Percentiles rank a stretch among this genome's conserved stretches.
These are phyloP conservation scores for Bombus breviceps DNA, from an alignment of 1,140 invertebrate genomes.

Conservation along the genomic window DNA sequence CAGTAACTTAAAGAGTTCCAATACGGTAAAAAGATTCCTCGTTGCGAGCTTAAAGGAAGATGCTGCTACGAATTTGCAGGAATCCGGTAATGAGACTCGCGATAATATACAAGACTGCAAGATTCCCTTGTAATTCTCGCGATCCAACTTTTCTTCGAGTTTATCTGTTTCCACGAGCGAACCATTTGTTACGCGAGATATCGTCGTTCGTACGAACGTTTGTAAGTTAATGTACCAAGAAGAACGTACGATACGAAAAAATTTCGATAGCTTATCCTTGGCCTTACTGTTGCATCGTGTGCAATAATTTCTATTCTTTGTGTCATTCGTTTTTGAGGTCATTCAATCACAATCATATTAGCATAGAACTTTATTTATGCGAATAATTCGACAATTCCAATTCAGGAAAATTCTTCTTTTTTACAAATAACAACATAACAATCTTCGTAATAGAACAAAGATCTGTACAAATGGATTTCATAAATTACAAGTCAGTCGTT, in stretches of 20 bases:
- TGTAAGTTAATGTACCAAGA: conserved; percentile 6
- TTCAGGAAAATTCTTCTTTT: no score
- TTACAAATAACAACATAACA: no score
- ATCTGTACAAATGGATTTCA: no score
- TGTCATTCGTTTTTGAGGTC: not conserved
- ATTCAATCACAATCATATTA: no score
- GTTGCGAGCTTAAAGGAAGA: not conserved
- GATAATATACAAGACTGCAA: not conserved
- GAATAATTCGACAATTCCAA: no score
- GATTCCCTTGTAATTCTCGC: not conserved
- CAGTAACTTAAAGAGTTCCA: not conserved
- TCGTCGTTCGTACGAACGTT: not conserved
- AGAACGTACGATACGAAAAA: not conserved
- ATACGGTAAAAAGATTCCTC: not conserved
- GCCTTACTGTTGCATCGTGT: not conserved
- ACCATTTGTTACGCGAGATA: conserved; percentile 4
- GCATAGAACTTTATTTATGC: not conserved
- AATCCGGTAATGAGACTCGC: not conserved
- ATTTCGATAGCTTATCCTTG: not conserved
- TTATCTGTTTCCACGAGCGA: not conserved
- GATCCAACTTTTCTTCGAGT: not conserved
- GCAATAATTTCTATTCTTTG: not conserved
- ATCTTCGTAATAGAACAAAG: no score
- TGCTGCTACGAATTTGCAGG: not conserved
- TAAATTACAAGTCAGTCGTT: no score